Percentiles rank a stretch among this genome's conserved stretches.
Conservation (phyloP, 2,113 vertebrate species). For the Rhinoptilus africanus region DNA sequence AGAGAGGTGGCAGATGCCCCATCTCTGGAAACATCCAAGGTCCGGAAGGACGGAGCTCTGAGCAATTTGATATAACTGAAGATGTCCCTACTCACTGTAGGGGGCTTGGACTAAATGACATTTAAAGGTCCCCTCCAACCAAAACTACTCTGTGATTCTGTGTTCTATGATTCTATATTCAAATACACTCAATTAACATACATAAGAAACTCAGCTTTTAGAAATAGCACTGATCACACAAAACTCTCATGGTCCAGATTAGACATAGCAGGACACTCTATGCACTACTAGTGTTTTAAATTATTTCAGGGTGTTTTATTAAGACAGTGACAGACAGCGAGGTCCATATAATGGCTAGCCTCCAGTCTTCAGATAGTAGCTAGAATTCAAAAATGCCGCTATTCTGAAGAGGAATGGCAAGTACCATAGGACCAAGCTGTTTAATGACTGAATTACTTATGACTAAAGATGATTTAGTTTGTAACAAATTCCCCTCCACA, state of each 20-base stretch:
- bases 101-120: not conserved
- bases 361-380: not conserved
- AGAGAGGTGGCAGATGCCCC: not conserved
- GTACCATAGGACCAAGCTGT: not conserved
- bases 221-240: not conserved
- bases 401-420: not conserved
- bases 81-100: not conserved
- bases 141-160: not conserved
- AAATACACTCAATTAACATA: not conserved
- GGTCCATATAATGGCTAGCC: not conserved
- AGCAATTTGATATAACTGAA: not conserved
- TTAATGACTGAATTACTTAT: not conserved
- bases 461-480: not conserved
- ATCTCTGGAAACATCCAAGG: not conserved
- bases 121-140: not conserved
- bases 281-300: not conserved
- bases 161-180: not conserved
- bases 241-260: not conserved
- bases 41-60: not conserved
- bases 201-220: not conserved
- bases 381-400: not conserved
- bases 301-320: not conserved
- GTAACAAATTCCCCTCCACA: not conserved
- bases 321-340: not conserved
- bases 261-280: not conserved